Percentiles rank a stretch among this genome's conserved stretches.
phyloP scores from a whole-genome alignment of 2,888 invertebrate species.

The Dexiosoma caninum region DNA sequence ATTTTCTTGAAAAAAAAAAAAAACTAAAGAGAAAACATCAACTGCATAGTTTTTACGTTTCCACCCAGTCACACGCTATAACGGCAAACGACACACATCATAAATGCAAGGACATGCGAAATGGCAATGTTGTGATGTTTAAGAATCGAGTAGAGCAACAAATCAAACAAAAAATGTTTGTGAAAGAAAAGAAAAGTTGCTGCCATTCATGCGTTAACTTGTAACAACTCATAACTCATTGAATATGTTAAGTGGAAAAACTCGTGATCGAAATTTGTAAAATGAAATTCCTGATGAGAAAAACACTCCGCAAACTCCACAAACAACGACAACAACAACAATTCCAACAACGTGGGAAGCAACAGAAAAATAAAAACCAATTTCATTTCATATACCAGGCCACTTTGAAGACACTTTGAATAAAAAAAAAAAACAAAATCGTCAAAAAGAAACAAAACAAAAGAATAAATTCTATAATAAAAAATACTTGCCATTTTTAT shows the following conservation, averaged over 20 bases:
- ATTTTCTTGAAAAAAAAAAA: conserved; percentile 14
- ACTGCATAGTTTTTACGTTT: conserved; percentile 1
- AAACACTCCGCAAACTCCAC: conserved; percentile 5
- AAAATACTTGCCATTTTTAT: conserved; percentile 31
- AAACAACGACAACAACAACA: too few relatives aligned
- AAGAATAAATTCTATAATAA: background rate
- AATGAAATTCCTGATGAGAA: conserved; percentile 40
- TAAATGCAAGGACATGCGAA: conserved; percentile 44
- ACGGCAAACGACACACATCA: conserved; percentile 3
- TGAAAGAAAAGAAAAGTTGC: conserved; percentile 38
- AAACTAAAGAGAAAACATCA: background rate
- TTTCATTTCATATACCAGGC: conserved; percentile 16
- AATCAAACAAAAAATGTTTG: background rate
- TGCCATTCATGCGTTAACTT: conserved; percentile 59
- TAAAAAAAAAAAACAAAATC: background rate
- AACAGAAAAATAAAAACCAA: background rate
- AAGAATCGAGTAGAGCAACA: background rate
- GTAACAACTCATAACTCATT: conserved; percentile 62
- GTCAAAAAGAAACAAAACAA: background rate
- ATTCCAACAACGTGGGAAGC: conserved; percentile 30
- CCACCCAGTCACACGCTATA: background rate
- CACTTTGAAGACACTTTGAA: background rate
- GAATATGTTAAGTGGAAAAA: conserved; percentile 64
- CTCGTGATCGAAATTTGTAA: conserved; percentile 65
- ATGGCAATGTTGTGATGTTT: conserved; percentile 7